Base-by-base conservation (phyloP, 2,113 vertebrate genomes). In the Mus pahari region DNA sequence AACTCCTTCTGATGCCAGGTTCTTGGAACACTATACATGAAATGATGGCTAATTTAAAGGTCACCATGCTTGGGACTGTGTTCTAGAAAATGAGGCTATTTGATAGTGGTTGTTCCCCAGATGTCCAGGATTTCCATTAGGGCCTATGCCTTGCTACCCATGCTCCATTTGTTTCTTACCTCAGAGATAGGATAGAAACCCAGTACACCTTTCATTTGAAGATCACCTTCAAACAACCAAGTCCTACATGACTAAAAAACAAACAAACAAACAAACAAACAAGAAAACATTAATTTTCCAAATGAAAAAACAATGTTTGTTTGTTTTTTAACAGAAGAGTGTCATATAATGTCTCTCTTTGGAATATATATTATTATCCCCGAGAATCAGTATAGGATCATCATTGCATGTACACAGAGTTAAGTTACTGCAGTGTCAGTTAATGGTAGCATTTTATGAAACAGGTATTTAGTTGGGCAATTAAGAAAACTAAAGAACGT, bases 351-450 rank as follows among this genome's bases (percentile, higher is more conserved):
- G 8, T 45, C 16, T 64, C 26, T 45, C 24, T 33, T 84, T 33
- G 39, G 28, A 36, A 31, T 36, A 86, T 66, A 17, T 66, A 5
- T 42, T 86, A 42, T 45, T 4, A 9, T 66, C 20, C 17, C 42
- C 33, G 42, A 19, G 28, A 45, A 19, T 48, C 26, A 45, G 9
- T 3, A 8, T 45, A 86, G 62, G 60, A 20, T 45, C 28, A 45
- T 2, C 39, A 48, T 36, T 33, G 33, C 17, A 36, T 33, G n/a
- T 71, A n/a, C 4, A 13, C 26, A 11, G 33, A 33, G 4, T 16
- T 24, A 10, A 13, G 4, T 28, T 36, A 1, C 8, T 31, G 0
- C 2, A 33, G 5, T 50, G 3, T 26, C 58, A 42, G 3, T 20
- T 53, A 10, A 5, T 31, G 14, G 50, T 19, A 19, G 5, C 5